Evolutionary conservation across 2,888 invertebrate genomes (phyloP), one percentile per base, ranked within the genome.

Genomic region (Campaea margaritaria): DNA sequence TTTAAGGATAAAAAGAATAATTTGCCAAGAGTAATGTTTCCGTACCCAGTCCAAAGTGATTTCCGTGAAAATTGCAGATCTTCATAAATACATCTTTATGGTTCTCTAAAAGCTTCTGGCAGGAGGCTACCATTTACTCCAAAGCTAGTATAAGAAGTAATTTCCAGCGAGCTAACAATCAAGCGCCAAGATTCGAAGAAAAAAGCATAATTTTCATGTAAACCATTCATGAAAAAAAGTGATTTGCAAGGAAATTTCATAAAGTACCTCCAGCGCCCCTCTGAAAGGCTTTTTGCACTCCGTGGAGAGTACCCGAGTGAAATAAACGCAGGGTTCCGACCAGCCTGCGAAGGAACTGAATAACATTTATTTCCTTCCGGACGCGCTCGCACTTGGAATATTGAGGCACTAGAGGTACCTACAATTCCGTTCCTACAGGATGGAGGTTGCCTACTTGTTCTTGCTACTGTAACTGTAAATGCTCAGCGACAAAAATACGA

Each of bases 21-120:
- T 55, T 48, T 43, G 9, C 27, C 3, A 31, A 45, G 21, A 9
- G 27, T 56, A 44, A 56, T 44, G 49, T 49, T 43, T 49, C 49
- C 48, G 47, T 34, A 47, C 46, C 41, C 36, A 48, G 34, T 42
- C 42, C 34, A 43, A 14, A 8, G 5, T 14, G 55, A 46, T 47
- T 48, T 48, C 12, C 36, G 21, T 34, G 36, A 48, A 48, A 55
- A 55, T n/a, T 34, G 42, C 42, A 48, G 48, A 55, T n/a, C 34
- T 16, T 36, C 4, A 14, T 14, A 41, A 34, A 47, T 10, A 48
- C 34, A 16, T 27, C 31, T 47, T 15, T 15, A 56, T 5, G 11
- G 10, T 28, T 11, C 38, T 36, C 42, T 50, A 44, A 57, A 57
- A 57, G 56, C 49, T 50, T 56, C 44, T 45, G 14, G 44, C 36